Evolutionary conservation across 2,888 invertebrate genomes (phyloP).

Genomic region (Julus scanicus): DNA sequence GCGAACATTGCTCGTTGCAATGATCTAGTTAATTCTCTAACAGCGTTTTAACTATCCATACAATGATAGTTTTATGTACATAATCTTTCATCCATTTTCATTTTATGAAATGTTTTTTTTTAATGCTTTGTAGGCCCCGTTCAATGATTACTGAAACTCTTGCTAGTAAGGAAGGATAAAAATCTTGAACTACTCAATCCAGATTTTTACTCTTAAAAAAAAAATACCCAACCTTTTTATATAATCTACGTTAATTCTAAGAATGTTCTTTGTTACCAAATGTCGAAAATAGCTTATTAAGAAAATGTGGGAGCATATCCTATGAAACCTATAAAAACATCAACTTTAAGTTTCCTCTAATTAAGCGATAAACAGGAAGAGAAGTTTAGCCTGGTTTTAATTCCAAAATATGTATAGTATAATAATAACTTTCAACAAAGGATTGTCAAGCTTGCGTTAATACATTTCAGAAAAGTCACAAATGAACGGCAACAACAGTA

Average conservation of each 20-base stretch:
- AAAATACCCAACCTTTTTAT: not conserved
- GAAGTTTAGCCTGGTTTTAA: not conserved
- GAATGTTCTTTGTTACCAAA: not conserved
- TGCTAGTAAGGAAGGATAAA: not conserved
- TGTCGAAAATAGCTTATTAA: not conserved
- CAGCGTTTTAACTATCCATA: not conserved
- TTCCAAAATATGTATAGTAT: not conserved
- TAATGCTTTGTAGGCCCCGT: not conserved
- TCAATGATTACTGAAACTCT: not conserved
- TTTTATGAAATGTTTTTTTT: not conserved
- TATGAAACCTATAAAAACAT: not conserved
- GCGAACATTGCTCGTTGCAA: not conserved
- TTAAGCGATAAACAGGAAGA: constrained; percentile 7
- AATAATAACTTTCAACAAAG: not conserved
- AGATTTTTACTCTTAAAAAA: not conserved
- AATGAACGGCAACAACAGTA: too few species aligned
- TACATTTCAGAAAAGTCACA: too few species aligned
- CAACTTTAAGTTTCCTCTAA: not conserved
- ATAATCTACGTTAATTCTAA: not conserved
- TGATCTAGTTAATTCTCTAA: not conserved
- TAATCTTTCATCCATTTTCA: not conserved
- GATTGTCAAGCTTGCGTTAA: not conserved
- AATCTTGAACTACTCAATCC: not conserved
- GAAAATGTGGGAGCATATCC: constrained; percentile 17
- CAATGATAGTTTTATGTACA: not conserved